Evolutionary conservation across 2,113 vertebrate species (phyloP).

Genomic region (Toxotes chatareus): DNA sequence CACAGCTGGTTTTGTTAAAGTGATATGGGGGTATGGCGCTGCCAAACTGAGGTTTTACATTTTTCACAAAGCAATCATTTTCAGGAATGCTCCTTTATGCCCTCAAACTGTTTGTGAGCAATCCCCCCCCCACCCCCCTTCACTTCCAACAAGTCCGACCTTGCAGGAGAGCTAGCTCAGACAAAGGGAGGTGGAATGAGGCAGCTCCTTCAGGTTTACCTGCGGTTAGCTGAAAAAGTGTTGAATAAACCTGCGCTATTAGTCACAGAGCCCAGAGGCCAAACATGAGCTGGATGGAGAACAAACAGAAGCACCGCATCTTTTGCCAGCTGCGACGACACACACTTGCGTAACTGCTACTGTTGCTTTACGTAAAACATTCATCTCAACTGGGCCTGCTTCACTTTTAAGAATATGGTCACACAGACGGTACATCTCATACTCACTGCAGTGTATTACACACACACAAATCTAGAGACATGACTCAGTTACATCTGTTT

Average conservation of each 20-base stretch:
- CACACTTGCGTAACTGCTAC: slow-evolving; percentile 47
- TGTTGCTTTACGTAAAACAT: slow-evolving; percentile 37
- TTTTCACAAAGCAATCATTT: slow-evolving; percentile 61
- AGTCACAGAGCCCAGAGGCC: slow-evolving; percentile 54
- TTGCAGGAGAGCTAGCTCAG: slow-evolving; percentile 55
- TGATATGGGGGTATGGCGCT: background rate
- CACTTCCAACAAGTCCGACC: slow-evolving; percentile 70
- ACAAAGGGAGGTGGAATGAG: slow-evolving; percentile 66
- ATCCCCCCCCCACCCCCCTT: background rate
- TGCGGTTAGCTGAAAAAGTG: slow-evolving; percentile 54
- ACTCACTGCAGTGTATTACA: background rate
- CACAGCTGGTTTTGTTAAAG: background rate
- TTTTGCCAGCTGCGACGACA: background rate
- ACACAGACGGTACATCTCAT: background rate
- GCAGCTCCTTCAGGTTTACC: slow-evolving; percentile 58
- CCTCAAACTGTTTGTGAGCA: slow-evolving; percentile 53
- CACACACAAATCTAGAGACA: too few species aligned
- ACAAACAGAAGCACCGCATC: slow-evolving; percentile 57
- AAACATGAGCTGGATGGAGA: slow-evolving; percentile 63
- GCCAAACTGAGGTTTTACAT: slow-evolving; percentile 52
- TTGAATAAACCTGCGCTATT: slow-evolving; percentile 54
- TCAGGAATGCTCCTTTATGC: slow-evolving; percentile 59
- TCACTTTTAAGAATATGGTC: background rate
- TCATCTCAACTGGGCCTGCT: background rate
- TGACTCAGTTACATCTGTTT: background rate